Evolutionary conservation across 1,140 invertebrate species (phyloP).

Genomic region (Drosophila dunni): DNA sequence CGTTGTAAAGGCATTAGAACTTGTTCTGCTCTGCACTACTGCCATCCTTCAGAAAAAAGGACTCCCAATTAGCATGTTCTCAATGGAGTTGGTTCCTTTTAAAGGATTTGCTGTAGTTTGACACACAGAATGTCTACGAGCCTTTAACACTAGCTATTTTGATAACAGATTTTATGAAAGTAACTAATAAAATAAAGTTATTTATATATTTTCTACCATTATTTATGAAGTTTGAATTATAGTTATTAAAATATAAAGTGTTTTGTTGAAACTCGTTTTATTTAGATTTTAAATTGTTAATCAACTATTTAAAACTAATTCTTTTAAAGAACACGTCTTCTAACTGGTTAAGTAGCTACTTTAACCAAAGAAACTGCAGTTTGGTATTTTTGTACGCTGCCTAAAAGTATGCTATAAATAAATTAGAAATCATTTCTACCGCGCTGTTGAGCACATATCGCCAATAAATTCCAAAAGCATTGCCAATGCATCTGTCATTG

Average conservation of each 20-base stretch:
- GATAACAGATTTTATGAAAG: no score
- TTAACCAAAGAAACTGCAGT: no score
- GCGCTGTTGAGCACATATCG: neutral
- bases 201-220: no score
- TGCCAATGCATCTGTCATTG: conserved; percentile 10
- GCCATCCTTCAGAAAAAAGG: neutral
- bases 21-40: conserved; percentile 8
- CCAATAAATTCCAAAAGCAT: conserved; percentile 13
- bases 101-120: neutral
- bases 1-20: conserved; percentile 25
- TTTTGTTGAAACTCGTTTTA: no score
- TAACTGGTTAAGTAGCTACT: no score
- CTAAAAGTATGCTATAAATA: conserved; percentile 5
- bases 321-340: no score
- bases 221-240: no score
- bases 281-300: no score
- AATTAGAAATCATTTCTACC: neutral
- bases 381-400: no score
- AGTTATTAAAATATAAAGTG: no score
- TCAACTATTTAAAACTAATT: no score
- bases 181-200: no score
- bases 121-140: neutral
- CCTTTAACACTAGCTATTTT: neutral
- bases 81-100: neutral
- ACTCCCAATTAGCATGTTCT: conserved; percentile 36